Evolutionary conservation across 2,797 vertebrate genomes (phyloP).

Genomic region (Acrossocheilus fasciatus): DNA sequence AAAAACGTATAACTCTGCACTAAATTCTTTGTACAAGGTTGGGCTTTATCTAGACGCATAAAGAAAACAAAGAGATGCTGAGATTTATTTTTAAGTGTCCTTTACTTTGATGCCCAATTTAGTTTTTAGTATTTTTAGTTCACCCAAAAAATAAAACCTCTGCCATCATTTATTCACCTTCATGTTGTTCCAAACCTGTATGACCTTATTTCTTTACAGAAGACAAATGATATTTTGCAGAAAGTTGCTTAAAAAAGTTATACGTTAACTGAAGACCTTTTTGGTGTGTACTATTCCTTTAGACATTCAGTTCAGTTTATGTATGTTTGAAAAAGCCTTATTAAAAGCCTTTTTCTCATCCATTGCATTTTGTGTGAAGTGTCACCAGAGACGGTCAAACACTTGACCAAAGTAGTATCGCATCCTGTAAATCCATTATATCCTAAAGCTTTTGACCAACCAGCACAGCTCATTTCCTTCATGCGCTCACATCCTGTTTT

Average conservation of each 20-base stretch:
- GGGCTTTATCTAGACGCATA: conserved; percentile 5
- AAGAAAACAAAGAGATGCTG: conserved; percentile 4
- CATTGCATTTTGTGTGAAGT: not conserved
- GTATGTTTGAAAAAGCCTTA: not conserved
- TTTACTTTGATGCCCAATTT: not conserved
- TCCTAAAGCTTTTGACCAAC: conserved; percentile 42
- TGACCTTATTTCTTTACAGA: not conserved
- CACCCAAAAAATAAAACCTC: not conserved
- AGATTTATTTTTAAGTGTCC: not conserved
- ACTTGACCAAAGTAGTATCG: conserved; percentile 27
- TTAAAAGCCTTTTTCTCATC: not conserved
- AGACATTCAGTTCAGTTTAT: not conserved
- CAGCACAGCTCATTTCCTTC: conserved; percentile 47
- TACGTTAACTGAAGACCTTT: no score
- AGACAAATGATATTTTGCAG: not conserved
- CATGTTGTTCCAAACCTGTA: not conserved
- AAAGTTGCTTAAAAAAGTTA: not conserved
- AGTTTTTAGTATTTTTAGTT: conserved; percentile 10
- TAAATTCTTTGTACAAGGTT: conserved; percentile 11
- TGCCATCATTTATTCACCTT: not conserved
- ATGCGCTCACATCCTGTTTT: conserved; percentile 53
- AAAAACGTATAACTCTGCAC: not conserved
- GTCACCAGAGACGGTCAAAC: conserved; percentile 14
- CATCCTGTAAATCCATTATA: conserved; percentile 49
- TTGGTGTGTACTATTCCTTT: not conserved